Evolutionary conservation across 2,113 vertebrate genomes (phyloP).

Genomic region (Loxodonta africana): DNA sequence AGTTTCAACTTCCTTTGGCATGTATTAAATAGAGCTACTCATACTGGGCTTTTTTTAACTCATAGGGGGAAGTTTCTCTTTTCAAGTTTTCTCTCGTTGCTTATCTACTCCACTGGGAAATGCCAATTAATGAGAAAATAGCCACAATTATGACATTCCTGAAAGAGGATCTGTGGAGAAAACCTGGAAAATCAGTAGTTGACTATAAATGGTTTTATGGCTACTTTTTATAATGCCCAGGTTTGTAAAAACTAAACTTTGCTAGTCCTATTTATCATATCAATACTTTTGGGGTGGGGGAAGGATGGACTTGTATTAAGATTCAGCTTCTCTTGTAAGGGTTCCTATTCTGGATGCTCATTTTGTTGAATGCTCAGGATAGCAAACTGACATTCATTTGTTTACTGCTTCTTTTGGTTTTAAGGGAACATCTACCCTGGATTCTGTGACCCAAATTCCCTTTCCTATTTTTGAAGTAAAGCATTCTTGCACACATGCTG

Average conservation of each 20-base stretch:
- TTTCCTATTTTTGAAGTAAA: conserved; percentile 51
- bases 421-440: conserved; percentile 72
- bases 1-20: conserved; percentile 23
- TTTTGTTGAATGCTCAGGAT: neutral
- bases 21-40: conserved; percentile 30
- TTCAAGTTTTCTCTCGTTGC: neutral
- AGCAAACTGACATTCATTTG: conserved; percentile 25
- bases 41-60: neutral
- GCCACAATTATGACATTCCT: conserved; percentile 36
- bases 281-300: neutral
- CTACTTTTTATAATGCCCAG: conserved; percentile 26
- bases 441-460: conserved; percentile 76
- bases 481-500: conserved; percentile 41
- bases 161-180: neutral
- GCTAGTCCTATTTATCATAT: neutral
- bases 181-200: conserved; percentile 20
- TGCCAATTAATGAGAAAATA: conserved; percentile 43
- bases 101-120: conserved; percentile 50
- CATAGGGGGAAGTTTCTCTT: neutral
- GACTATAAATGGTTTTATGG: neutral
- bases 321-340: neutral
- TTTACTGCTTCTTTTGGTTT: conserved; percentile 45
- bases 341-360: neutral
- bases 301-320: neutral
- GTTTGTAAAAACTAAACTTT: conserved; percentile 56